Conservation (phyloP, 2,888 invertebrate species). For the Trachelus iudaicus region DNA sequence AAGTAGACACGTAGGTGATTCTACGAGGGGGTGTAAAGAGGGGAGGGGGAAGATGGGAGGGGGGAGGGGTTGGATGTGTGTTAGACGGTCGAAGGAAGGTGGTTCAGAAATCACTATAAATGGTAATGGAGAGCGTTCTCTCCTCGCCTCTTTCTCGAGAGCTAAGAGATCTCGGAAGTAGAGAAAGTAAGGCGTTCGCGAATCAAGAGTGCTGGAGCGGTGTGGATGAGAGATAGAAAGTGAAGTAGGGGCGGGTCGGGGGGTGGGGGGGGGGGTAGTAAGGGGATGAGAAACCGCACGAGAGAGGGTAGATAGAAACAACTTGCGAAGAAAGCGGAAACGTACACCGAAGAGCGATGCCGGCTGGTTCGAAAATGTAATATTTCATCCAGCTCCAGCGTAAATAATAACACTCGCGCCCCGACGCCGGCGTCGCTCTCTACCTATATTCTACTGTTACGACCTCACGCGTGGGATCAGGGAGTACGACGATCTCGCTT, state of each 20-base stretch:
- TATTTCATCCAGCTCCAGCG: slow-evolving; percentile 51
- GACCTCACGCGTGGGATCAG: not conserved
- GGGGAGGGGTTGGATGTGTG: slow-evolving; percentile 29
- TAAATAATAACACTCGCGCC: slow-evolving; percentile 50
- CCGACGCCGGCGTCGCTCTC: not conserved
- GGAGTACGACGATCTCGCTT: not conserved
- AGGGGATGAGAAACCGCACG: slow-evolving; percentile 11
- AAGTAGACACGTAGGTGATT: slow-evolving; percentile 35
- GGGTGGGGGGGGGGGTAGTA: slow-evolving; percentile 23
- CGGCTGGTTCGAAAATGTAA: slow-evolving; percentile 55
- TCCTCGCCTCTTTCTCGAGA: slow-evolving; percentile 7
- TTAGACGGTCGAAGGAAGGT: slow-evolving; percentile 33
- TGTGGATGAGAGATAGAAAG: slow-evolving; percentile 12
- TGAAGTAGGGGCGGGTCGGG: slow-evolving; percentile 20
- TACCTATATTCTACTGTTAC: not conserved
- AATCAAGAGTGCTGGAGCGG: not conserved
- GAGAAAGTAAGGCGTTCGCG: not conserved
- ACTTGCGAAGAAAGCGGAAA: slow-evolving; percentile 24
- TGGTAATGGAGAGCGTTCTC: slow-evolving; percentile 58
- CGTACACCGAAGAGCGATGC: slow-evolving; percentile 24
- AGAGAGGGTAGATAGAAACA: slow-evolving; percentile 15
- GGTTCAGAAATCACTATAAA: slow-evolving; percentile 64
- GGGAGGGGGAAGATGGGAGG: not conserved
- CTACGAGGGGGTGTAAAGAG: slow-evolving; percentile 32
- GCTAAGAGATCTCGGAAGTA: slow-evolving; percentile 20